Evolutionary conservation across 2,797 vertebrate species (phyloP).

Genomic region (Typhlichthys subterraneus): DNA sequence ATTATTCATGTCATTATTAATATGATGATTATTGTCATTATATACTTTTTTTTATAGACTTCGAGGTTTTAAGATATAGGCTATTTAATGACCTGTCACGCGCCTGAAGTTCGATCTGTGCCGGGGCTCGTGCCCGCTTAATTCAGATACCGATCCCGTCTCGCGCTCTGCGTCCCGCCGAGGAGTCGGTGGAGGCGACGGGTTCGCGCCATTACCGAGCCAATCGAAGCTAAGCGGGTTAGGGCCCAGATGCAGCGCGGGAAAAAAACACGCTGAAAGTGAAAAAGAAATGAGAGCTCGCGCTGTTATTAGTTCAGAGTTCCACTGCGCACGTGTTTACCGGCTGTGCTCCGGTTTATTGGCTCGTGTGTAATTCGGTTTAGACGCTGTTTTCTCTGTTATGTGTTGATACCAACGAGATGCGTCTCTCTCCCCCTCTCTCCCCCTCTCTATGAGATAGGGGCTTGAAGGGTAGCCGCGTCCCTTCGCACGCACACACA

Average conservation of each 20-base stretch:
- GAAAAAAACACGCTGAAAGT: slow-evolving; percentile 63
- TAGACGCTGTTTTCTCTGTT: slow-evolving; percentile 54
- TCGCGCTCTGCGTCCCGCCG: slow-evolving; percentile 63
- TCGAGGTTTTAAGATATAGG: neutral
- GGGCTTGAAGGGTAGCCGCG: slow-evolving; percentile 46
- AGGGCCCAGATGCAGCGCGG: slow-evolving; percentile 67
- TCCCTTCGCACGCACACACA: slow-evolving; percentile 37
- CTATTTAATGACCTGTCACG: neutral
- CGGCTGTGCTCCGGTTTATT: slow-evolving; percentile 74
- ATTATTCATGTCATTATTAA: neutral
- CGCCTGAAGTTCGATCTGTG: slow-evolving; percentile 12
- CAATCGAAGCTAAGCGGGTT: slow-evolving; percentile 81
- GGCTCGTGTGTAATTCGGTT: slow-evolving; percentile 76
- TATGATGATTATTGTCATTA: slow-evolving; percentile 16
- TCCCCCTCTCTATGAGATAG: neutral
- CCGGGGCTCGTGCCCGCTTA: slow-evolving; percentile 37
- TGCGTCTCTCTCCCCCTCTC: slow-evolving; percentile 50
- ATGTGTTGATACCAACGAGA: slow-evolving; percentile 65
- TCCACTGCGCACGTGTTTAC: slow-evolving; percentile 69
- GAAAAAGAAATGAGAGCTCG: slow-evolving; percentile 68
- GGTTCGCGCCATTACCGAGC: slow-evolving; percentile 77
- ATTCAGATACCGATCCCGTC: slow-evolving; percentile 33
- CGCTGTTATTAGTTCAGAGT: slow-evolving; percentile 81
- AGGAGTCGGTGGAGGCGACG: slow-evolving; percentile 70
- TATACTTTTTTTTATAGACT: slow-evolving; percentile 3